phyloP scores from a whole-genome alignment of 2,888 invertebrate genomes.

The Pelosia muscerda region DNA sequence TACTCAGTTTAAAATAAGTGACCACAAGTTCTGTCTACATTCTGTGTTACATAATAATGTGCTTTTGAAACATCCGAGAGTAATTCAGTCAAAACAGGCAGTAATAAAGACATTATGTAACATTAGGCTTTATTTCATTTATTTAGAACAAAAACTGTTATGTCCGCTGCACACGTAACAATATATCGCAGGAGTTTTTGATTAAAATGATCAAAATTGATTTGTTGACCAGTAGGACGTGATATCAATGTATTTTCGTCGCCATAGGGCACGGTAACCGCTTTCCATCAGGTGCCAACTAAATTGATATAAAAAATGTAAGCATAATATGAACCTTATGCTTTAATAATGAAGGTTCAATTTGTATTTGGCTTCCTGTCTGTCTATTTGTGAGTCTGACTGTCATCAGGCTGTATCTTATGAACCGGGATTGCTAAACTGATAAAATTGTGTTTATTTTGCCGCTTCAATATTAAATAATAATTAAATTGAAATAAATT shows the following conservation, averaged over 20 bases:
- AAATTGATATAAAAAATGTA: too few species aligned
- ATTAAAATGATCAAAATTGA: neutral
- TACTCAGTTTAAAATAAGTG: neutral
- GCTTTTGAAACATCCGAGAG: neutral
- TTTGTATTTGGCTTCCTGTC: too few species aligned
- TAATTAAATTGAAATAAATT: too few species aligned
- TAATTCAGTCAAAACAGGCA: neutral
- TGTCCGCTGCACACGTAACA: neutral
- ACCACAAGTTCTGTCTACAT: neutral
- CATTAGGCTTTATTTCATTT: neutral
- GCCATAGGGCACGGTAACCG: too few species aligned
- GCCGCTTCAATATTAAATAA: too few species aligned
- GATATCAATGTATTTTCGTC: neutral
- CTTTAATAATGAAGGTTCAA: too few species aligned
- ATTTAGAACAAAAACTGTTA: neutral
- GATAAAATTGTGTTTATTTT: too few species aligned
- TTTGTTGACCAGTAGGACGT: neutral
- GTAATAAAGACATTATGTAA: neutral
- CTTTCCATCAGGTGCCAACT: too few species aligned
- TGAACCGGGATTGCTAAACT: too few species aligned
- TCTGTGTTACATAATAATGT: neutral
- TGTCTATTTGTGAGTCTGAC: too few species aligned
- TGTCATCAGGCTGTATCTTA: too few species aligned
- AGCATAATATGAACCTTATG: too few species aligned
- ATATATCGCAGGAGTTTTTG: neutral